Evolutionary conservation across 2,888 invertebrate species (phyloP), one percentile per base, ranked within the genome.

Genomic region (Dimorphilus gyrociliatus): DNA sequence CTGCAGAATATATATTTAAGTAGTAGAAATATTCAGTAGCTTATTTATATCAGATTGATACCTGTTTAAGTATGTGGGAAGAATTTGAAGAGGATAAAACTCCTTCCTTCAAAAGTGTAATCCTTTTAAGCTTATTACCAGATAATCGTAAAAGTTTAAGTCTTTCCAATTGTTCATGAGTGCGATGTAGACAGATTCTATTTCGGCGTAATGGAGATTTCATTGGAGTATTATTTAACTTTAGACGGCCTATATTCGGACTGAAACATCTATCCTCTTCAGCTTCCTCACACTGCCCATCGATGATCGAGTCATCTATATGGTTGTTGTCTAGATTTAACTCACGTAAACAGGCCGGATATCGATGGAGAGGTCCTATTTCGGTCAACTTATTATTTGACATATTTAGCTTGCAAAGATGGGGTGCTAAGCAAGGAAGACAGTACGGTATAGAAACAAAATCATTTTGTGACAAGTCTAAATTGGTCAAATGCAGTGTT

Each of bases 241-340:
- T n/a, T n/a, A n/a, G n/a, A n/a, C n/a, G n/a, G n/a, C n/a, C n/a
- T n/a, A n/a, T n/a, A n/a, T n/a, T n/a, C n/a, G n/a, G n/a, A n/a
- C n/a, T n/a, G n/a, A n/a, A n/a, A n/a, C n/a, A n/a, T n/a, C n/a
- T n/a, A n/a, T n/a, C n/a, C n/a, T n/a, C n/a, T n/a, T n/a, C n/a
- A n/a, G n/a, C n/a, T n/a, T n/a, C n/a, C n/a, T n/a, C n/a, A n/a
- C n/a, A n/a, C n/a, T n/a, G n/a, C n/a, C n/a, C n/a, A n/a, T n/a
- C n/a, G n/a, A n/a, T n/a, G n/a, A n/a, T n/a, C n/a, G n/a, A n/a
- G n/a, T n/a, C 34, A 27, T 39, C 34, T 33, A 88, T 81, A 60
- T 78, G 76, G 63, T 90, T 92, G 57, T 84, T 81, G 27, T 85
- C 84, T 21, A 94, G 68, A 64, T 94, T 92, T 24, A 97, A 64